Evolutionary conservation across 2,888 invertebrate species (phyloP).

Genomic region (Cheiracanthium punctorium): DNA sequence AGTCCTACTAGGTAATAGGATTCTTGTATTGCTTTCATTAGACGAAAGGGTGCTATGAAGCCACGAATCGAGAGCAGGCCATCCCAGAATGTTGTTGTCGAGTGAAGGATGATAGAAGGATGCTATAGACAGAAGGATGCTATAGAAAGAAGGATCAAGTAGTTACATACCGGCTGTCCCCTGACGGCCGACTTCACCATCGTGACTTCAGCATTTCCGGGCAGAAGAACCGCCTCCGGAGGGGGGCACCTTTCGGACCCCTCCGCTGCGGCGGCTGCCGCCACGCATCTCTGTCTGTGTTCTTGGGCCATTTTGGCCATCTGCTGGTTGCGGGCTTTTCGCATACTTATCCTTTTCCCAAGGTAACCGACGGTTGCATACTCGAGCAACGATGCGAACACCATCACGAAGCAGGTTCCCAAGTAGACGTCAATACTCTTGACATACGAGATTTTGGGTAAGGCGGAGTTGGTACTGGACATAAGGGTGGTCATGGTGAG

Average conservation of each 20-base stretch:
- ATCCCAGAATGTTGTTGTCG: too few species aligned
- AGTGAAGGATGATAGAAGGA: too few species aligned
- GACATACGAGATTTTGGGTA: constrained; percentile 78
- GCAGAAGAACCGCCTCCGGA: constrained; percentile 66
- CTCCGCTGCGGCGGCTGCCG: constrained; percentile 71
- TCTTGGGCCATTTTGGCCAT: constrained; percentile 72
- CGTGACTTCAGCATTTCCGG: constrained; percentile 66
- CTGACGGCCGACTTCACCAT: constrained; percentile 69
- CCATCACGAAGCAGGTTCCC: constrained; percentile 78
- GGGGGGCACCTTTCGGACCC: constrained; percentile 61
- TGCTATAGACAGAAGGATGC: too few species aligned
- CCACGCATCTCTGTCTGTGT: constrained; percentile 71
- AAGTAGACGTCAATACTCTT: constrained; percentile 77
- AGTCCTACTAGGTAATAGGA: too few species aligned
- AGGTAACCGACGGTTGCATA: constrained; percentile 73
- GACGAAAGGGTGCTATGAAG: too few species aligned
- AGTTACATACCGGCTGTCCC: constrained; percentile 66
- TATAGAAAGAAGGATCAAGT: too few species aligned
- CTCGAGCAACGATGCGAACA: constrained; percentile 77
- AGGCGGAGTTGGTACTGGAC: constrained; percentile 74
- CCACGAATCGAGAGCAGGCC: too few species aligned
- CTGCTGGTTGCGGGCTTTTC: constrained; percentile 72
- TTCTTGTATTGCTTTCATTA: too few species aligned
- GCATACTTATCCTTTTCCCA: constrained; percentile 73
- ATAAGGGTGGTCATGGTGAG: constrained; percentile 81